Percentiles rank a stretch among this genome's conserved stretches.
Conservation (phyloP, 2,113 vertebrate species). For the Condylura cristata region DNA sequence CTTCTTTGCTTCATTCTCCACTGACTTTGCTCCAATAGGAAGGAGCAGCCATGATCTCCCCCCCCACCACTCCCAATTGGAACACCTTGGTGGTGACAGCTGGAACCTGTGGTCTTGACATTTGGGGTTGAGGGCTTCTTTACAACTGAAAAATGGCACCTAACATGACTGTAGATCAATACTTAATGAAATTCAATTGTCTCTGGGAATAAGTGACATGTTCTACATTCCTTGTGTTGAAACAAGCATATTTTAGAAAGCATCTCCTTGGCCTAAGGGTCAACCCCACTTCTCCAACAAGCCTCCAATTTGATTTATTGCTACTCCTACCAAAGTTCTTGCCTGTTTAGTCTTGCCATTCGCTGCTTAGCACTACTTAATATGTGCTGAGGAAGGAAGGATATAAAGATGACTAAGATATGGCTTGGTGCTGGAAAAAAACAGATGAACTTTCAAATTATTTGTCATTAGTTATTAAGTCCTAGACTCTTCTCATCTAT, state of each 20-base stretch:
- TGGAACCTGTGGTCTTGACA: not conserved
- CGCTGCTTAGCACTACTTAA: not conserved
- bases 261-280: not conserved
- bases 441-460: not conserved
- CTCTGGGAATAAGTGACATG: not conserved
- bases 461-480: not conserved
- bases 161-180: not conserved
- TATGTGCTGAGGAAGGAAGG: not conserved
- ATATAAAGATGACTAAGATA: not conserved
- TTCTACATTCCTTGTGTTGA: not conserved
- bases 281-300: not conserved
- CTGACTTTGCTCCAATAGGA: not conserved
- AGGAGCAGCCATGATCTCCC: not conserved
- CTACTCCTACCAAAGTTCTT: not conserved
- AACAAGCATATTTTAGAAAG: constrained; percentile 29
- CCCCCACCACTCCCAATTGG: rapidly evolving
- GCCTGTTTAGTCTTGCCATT: not conserved
- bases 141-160: not conserved
- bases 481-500: not conserved
- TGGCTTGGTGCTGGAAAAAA: not conserved
- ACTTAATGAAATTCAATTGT: not conserved
- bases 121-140: not conserved
- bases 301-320: not conserved
- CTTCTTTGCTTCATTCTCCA: not conserved
- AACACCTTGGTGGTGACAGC: not conserved